Base-by-base conservation (phyloP, 2,113 vertebrate genomes). In the Tretioscincus oriximinensis region DNA sequence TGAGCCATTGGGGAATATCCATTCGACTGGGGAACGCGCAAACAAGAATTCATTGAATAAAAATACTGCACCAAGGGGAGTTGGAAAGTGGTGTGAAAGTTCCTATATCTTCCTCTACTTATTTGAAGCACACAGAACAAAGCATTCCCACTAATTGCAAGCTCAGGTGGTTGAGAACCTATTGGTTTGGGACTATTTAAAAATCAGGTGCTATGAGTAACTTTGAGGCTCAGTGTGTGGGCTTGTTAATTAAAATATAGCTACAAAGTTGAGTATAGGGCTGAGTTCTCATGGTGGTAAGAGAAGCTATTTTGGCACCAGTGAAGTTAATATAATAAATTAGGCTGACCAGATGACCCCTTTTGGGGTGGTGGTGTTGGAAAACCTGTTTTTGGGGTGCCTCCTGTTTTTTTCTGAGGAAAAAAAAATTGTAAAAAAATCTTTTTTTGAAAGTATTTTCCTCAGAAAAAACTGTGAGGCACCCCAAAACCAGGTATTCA, bases 31-130 rank as follows among this genome's bases (percentile, higher is more conserved):
- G 80, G 41, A 77, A 54, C 73, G 70, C 73, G 85, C 86, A 89
- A 21, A 49, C 72, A 90, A 81, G 73, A 86, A 83, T 61, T 82
- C 79, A 89, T 86, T 69, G 88, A 60, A 87, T 18, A 66, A 29
- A 66, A 28, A 66, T 24, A 18, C 2, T 82, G 24, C 70, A 18
- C 71, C 3, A 70, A 6, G 16, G 24, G 76, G 22, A 51, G 45
- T 63, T 22, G 63, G 45, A 26, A 77, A 81, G 78, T 5, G 41
- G 26, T 45, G 84, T 58, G 29, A 35, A 11, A 35, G 72, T 4
- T 31, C 12, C 28, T 66, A 12, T 66, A 51, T 14, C 51, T 14
- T 51, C 51, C 51, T 51, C 51, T 51, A 51, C 10, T 9, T 51
- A 51, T 51, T 51, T 51, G 51, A 51, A 51, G 4, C 14, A 12